These are phyloP conservation scores for Poecile montanus DNA, from an alignment of 2,797 vertebrate genomes.

Conservation along the genomic window DNA sequence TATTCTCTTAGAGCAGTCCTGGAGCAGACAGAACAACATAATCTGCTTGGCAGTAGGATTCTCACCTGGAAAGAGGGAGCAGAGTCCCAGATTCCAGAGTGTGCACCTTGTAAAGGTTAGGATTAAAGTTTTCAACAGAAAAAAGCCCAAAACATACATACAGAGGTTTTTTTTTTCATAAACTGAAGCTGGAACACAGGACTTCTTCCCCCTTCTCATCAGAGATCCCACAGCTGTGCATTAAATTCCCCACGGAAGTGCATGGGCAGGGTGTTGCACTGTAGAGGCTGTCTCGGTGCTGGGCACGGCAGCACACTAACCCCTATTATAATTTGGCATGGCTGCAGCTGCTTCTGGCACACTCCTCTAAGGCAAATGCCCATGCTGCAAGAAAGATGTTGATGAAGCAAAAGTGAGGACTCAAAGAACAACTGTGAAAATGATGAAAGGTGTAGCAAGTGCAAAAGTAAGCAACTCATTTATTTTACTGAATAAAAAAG, in stretches of 20 bases:
- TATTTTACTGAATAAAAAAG: constrained; percentile 10
- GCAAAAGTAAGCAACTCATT: neutral
- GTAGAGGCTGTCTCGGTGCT: neutral
- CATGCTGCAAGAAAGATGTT: neutral
- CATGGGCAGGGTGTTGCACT: neutral
- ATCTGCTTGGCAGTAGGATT: neutral
- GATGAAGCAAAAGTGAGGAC: neutral
- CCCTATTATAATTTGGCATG: neutral
- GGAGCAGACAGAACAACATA: neutral
- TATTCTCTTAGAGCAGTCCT: neutral
- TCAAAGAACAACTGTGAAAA: neutral
- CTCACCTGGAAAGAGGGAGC: neutral
- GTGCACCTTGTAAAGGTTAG: neutral
- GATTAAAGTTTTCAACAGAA: neutral
- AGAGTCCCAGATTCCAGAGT: neutral
- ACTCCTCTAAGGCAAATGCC: neutral
- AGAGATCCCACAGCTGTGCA: neutral
- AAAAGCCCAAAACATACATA: neutral
- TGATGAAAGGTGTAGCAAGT: neutral
- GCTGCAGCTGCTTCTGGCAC: neutral
- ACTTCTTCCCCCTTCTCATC: neutral
- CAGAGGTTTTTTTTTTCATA: neutral
- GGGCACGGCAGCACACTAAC: neutral
- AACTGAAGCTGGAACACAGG: neutral
- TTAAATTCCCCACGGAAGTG: neutral